Base-by-base conservation (phyloP, 1,140 invertebrate genomes). In the Eriosoma lanigerum region DNA sequence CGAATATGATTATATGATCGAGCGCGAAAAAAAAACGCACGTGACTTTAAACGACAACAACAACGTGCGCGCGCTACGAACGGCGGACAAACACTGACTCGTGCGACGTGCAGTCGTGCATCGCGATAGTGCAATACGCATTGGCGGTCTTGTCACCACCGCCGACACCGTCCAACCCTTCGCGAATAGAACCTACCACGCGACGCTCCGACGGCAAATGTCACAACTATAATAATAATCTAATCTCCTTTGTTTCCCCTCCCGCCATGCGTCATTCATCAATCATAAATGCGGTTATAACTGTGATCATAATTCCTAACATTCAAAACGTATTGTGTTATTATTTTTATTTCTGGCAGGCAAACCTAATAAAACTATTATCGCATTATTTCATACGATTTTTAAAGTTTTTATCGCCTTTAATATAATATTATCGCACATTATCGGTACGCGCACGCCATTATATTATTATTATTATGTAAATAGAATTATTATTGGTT, bases 161-260 rank as follows among this genome's bases (percentile, higher is more conserved):
- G 21, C 24, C 68, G 24, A 19, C 19, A 21, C 21, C 66, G 68
- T 50, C 68, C 46, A 72, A 52, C 68, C 68, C 46, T 46, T 72
- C 46, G 68, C 15, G 66, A 6, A 9, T 44, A 21, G 15, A 15
- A 66, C 5, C 32, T n/a, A 21, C 32, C n/a, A 46, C 5, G 12
- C 66, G 26, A 29, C 26, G 24, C 68, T 17, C 17, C 17, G 24
- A 13, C 68, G 68, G 24, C 46, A n/a, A 52, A 72, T 15, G 48
- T 17, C 68, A 9, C 15, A 5, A 72, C 68, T 52, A 72, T 38
- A 38, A 38, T 38, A 4, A 38, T 38, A 38, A 38, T 38, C 32
- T 38, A 38, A 38, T 38, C 32, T 38, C 32, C 32, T 38, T 38
- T 38, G 32, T 38, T 8, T n/a, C 52, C 17, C 17, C 15, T 54